Base-by-base conservation (phyloP, 2,797 vertebrate species). In the Rachycentron canadum region DNA sequence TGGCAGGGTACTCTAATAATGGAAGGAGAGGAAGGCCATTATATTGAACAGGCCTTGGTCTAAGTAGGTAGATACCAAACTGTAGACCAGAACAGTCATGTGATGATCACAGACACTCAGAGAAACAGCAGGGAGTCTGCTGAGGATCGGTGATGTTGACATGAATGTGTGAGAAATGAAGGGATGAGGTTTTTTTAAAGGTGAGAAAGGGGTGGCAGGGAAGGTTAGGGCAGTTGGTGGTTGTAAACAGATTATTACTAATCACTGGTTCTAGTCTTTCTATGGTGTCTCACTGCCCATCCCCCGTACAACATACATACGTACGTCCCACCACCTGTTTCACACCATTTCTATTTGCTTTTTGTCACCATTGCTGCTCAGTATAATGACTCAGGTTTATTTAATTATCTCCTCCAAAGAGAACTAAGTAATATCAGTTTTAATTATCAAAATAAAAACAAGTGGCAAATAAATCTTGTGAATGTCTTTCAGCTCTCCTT, bases 231-330 rank as follows among this genome's bases (percentile, higher is more conserved):
- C 12, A 60, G 17, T 4, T 38, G 14, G 57, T 67, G 45, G 59
- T 32, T 82, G 76, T 86, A 85, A 88, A 88, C 83, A 89, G 92
- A 93, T 93, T 90, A 92, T 85, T 85, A 73, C 87, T 91, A 88
- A 92, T 90, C 88, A 86, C 89, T 80, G 66, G 58, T 82, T 64
- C 65, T 67, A 55, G 67, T 84, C 55, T 75, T 56, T 32, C 52
- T 69, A 1, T 70, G 53, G 70, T 38, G 74, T 55, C 69, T 83
- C 52, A 1, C 67, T 55, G 73, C 84, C 81, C 86, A 74, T 86
- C 83, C 81, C 79, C 82, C 68, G 0, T 4, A 64, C 49, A 40
- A 21, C 78, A 50, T 40, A 67, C 47, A 59, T 34, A 62, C 79
- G 59, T 5, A 58, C 65, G 74, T 55, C 55, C 49, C 59, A 70